Evolutionary conservation across 92 coral and sea anemone species (phyloP).

Genomic region (Pocillopora grandis): DNA sequence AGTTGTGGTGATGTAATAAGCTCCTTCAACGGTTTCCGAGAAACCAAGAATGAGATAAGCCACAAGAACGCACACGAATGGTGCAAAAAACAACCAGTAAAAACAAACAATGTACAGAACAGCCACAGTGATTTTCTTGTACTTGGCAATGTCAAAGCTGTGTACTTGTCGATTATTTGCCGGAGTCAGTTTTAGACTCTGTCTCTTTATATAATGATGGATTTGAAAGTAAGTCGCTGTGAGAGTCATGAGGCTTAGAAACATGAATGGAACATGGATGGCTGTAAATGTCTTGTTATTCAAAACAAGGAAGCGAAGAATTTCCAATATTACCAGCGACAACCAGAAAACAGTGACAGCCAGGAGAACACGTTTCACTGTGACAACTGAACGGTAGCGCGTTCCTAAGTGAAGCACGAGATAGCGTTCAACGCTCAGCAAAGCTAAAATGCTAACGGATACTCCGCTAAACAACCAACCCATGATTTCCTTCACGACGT

Average conservation of each 20-base stretch:
- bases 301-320: constrained; percentile 6
- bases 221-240: constrained; percentile 27
- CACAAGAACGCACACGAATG: constrained; percentile 35
- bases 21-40: constrained; percentile 15
- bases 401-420: constrained; percentile 13
- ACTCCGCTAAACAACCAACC: constrained; percentile 32
- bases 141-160: constrained; percentile 32
- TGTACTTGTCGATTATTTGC: background rate
- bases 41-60: constrained; percentile 9
- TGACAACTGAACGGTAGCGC: constrained; percentile 7
- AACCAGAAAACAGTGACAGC: background rate
- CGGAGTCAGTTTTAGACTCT: background rate
- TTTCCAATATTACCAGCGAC: background rate
- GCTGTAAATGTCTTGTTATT: constrained; percentile 16
- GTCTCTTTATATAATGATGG: constrained; percentile 17
- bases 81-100: constrained; percentile 41
- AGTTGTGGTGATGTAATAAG: constrained; percentile 30
- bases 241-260: constrained; percentile 8
- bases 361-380: background rate
- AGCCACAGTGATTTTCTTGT: constrained; percentile 33
- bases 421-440: constrained; percentile 32
- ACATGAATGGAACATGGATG: constrained; percentile 39
- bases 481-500: constrained; percentile 16
- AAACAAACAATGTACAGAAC: constrained; percentile 16
- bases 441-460: constrained; percentile 30